Evolutionary conservation across 2,888 invertebrate genomes (phyloP).

Genomic region (Hypolimnas misippus): DNA sequence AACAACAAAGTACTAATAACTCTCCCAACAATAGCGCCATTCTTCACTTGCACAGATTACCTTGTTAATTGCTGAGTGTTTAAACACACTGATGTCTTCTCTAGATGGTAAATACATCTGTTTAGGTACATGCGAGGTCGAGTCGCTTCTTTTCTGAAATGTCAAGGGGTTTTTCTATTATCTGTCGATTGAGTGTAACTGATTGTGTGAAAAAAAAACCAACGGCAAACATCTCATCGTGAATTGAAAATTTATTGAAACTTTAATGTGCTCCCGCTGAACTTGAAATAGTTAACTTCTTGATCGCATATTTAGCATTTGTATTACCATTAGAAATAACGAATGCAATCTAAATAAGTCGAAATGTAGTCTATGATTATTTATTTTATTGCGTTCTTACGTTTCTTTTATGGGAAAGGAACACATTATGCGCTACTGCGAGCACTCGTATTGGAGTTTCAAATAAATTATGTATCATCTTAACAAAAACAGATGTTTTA

Average conservation of each 20-base stretch:
- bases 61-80: slow-evolving; percentile 59
- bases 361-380: slow-evolving; percentile 22
- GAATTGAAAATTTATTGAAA: background rate
- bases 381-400: slow-evolving; percentile 22
- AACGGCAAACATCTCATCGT: background rate
- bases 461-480: slow-evolving; percentile 14
- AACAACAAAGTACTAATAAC: slow-evolving; percentile 35
- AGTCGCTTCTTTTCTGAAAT: slow-evolving; percentile 65
- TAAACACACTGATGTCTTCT: slow-evolving; percentile 56
- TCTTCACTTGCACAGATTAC: slow-evolving; percentile 49
- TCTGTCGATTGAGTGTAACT: slow-evolving; percentile 41
- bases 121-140: slow-evolving; percentile 64
- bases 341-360: slow-evolving; percentile 21
- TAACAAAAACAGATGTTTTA: slow-evolving; percentile 24
- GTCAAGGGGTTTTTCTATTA: slow-evolving; percentile 69
- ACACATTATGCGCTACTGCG: slow-evolving; percentile 11
- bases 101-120: slow-evolving; percentile 65
- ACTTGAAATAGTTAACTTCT: slow-evolving; percentile 9
- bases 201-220: slow-evolving; percentile 18
- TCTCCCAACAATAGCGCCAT: slow-evolving; percentile 31
- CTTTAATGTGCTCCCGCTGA: background rate
- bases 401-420: slow-evolving; percentile 28
- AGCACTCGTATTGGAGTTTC: background rate
- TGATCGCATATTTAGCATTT: slow-evolving; percentile 19
- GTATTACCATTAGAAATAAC: slow-evolving; percentile 12